Base-by-base conservation (phyloP, 2,888 invertebrate species). In the Lithophane leautieri region DNA sequence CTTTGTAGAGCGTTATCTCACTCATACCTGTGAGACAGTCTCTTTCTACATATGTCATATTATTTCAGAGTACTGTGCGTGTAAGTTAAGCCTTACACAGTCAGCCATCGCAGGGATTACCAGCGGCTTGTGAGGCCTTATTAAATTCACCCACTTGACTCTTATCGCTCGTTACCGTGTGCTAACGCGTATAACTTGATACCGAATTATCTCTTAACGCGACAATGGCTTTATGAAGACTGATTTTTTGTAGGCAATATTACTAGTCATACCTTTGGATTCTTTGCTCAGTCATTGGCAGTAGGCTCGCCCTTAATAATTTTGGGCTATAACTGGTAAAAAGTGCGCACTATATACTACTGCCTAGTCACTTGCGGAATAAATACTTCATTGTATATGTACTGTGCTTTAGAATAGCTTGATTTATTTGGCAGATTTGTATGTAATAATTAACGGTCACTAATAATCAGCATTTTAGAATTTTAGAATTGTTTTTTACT, bases 141-240 rank as follows among this genome's bases (percentile, higher is more conserved):
- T 84, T 84, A 85, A 85, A 82, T 78, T 78, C 69, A 50, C 70
- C 71, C 79, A 73, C 78, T 69, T 71, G 66, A 47, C 60, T 40
- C 42, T 81, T 82, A 85, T 84, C 73, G 73, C 85, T 42, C 47
- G 58, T 78, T 58, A 56, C 61, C 42, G 34, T 63, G 72, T 62
- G 73, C 40, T 71, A 56, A 56, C 73, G 63, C 25, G 34, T 56
- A 70, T 68, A 58, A 73, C 60, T 52, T 63, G 65, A 79, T 69
- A 81, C 54, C 44, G 34, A 72, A 76, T 82, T 80, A 73, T 70
- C 50, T 80, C 28, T 54, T 58, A 44, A 60, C 58, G 70, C 56
- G 7, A 34, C 34, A 70, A 25, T 58, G 69, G n/a, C 42, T 67
- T 70, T 44, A 19, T 34, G 42, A 50, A 63, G 60, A 40, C 78